These are phyloP conservation scores for Himalopsyche anomala DNA, from an alignment of 2,888 invertebrate genomes.

Conservation along the genomic window DNA sequence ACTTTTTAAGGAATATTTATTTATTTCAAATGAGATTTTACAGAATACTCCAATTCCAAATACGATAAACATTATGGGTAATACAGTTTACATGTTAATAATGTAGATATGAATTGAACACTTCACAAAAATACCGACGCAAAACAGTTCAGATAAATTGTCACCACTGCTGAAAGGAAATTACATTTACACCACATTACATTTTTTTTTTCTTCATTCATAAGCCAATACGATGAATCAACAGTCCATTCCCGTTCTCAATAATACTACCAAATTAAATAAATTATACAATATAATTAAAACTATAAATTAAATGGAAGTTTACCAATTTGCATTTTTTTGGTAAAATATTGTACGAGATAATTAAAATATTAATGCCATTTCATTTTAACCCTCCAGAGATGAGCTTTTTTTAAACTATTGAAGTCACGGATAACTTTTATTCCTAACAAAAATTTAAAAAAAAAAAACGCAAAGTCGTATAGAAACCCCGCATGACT, in stretches of 20 bases:
- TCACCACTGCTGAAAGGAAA: not conserved
- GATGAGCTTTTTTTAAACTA: no score
- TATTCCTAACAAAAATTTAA: no score
- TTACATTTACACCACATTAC: not conserved
- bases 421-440: no score
- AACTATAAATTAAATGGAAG: no score
- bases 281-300: not conserved
- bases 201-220: not conserved
- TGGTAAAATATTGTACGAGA: no score
- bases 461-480: no score
- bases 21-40: slow-evolving; percentile 27
- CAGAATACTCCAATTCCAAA: not conserved
- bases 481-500: no score
- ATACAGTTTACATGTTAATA: not conserved
- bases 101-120: slow-evolving; percentile 20
- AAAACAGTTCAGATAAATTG: not conserved
- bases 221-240: not conserved
- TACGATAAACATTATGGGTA: slow-evolving; percentile 7
- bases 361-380: no score
- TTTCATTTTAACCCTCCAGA: no score
- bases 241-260: not conserved
- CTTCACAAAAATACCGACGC: not conserved
- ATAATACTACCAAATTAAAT: not conserved
- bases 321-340: no score
- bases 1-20: slow-evolving; percentile 20